Conservation (phyloP, 2,797 vertebrate genomes). For the Eurystomus glaucurus region DNA sequence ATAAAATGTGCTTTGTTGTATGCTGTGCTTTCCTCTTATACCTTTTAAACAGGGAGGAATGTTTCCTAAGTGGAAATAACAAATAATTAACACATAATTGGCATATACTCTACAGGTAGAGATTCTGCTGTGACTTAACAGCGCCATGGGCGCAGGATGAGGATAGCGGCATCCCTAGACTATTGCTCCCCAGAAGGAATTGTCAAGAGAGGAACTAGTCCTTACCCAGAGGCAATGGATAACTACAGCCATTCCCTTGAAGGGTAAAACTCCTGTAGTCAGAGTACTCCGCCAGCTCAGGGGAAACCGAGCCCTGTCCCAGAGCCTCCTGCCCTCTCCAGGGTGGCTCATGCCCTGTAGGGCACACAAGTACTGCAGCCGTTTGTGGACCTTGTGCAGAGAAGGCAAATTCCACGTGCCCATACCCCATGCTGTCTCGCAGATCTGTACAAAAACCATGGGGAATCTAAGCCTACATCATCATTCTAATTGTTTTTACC, state of each 20-base stretch:
- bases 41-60: neutral
- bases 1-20: neutral
- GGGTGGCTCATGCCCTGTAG: neutral
- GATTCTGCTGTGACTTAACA: neutral
- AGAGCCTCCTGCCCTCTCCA: neutral
- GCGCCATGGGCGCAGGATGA: neutral
- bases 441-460: constrained; percentile 17
- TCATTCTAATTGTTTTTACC: constrained; percentile 69
- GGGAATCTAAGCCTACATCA: constrained; percentile 58
- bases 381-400: neutral
- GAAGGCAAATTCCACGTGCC: neutral
- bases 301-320: neutral
- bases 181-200: neutral
- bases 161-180: neutral
- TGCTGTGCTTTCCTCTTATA: neutral
- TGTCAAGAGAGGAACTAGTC: neutral
- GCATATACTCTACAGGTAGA: neutral
- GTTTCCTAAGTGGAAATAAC: neutral
- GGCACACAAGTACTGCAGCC: neutral
- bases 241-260: neutral
- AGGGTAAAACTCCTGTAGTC: neutral
- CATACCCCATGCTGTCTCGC: neutral
- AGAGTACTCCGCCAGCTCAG: neutral
- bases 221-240: neutral
- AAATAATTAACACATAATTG: neutral